Base-by-base conservation (phyloP, 2,113 vertebrate species). In the Nerophis lumbriciformis region DNA sequence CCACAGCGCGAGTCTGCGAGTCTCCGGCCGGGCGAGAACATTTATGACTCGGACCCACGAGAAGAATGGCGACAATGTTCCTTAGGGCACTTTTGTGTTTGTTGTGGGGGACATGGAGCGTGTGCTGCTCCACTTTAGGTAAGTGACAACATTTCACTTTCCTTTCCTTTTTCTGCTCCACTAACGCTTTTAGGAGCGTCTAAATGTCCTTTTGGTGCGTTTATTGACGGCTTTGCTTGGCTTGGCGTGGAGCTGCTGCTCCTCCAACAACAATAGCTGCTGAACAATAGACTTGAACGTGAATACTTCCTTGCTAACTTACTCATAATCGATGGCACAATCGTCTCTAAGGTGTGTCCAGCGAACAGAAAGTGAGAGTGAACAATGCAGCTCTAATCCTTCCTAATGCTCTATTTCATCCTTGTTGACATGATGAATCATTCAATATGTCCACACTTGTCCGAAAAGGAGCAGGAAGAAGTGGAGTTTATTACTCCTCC, bases 11-110 rank as follows among this genome's bases (percentile, higher is more conserved):
- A 0, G 6, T 0, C 19, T 48, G 21, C 13, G 8, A 0, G 6
- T 0, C 19, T 48, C 54, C 56, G 5, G 11, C n/a, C 50, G 36
- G 8, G 5, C 37, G 21, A 5, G 1, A 38, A 28, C n/a, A 51
- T 83, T 63, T 72, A 76, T 83, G 85, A 74, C 15, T 67, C 58
- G 57, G 9, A 56, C 42, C 2, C 11, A 42, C 66, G 6, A 8
- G 14, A 36, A 38, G 13, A 16, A 57, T 3, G 35, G 63, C 39
- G 61, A 83, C 19, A 59, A 88, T 21, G 9, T 28, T 59, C 42
- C 62, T 9, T 60, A 54, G 68, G 49, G 51, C 75, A 58, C 63
- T 88, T 75, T 83, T 58, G 48, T 72, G 39, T 79, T 79, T 47
- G 63, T 53, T 59, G 49, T 54, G 61, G 39, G 86, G 63, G 44